Base-by-base conservation (phyloP, 2,113 vertebrate species). In the Pao palembangensis region DNA sequence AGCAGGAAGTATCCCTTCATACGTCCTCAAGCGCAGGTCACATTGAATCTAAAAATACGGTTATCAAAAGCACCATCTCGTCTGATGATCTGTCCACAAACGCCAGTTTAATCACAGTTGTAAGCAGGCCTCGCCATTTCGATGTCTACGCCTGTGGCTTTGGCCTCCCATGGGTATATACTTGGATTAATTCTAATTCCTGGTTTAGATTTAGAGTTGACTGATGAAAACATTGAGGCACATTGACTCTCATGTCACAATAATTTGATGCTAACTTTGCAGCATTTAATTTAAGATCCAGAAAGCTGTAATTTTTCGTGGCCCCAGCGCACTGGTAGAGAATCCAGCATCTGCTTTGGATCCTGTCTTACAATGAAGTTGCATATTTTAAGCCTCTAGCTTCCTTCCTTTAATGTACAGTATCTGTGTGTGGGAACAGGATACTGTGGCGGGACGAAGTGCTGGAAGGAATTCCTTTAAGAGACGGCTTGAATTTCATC, bases 331-430 rank as follows among this genome's bases (percentile, higher is more conserved):
- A 5, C 25, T 28, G 25, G 25, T 28, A 4, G 59, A 59, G 75
- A 61, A 63, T 51, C 18, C 50, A 3, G 68, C 66, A 76, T 76
- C 72, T 80, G 69, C 64, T 78, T 68, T 51, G 56, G 25, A 54
- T 75, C 58, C 55, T 20, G 44, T 47, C 38, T 60, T 66, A 38
- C 15, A 61, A 42, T 55, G 42, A 65, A 62, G 47, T 55, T 67
- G 61, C 55, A 41, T 58, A 19, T 67, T 67, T 44, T 65, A 48
- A 50, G 19, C 18, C 5, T 25, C 20, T 51, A 47, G 50, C 44
- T 61, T 71, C 60, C 65, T 63, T 53, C 12, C 16, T 55, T 69
- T 48, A 38, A 63, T 58, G 62, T 50, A 0, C 43, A 38, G 34
- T 38, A 38, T 38, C 34, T 68, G 49, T 38, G 38, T 44, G 17